These are phyloP conservation scores for Mamestra configurata DNA, from an alignment of 1,140 invertebrate species.

Conservation along the genomic window DNA sequence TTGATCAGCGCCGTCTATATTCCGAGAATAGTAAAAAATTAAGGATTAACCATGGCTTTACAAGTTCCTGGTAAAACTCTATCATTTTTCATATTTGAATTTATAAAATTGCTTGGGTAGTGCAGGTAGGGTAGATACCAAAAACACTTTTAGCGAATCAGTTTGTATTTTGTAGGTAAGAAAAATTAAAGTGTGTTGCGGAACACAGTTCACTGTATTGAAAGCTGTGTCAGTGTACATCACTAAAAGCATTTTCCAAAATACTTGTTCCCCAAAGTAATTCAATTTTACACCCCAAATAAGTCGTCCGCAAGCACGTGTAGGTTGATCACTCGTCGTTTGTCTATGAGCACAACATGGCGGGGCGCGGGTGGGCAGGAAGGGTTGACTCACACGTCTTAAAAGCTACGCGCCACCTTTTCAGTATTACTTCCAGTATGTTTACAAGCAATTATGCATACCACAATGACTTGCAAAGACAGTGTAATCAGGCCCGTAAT, in stretches of 20 bases:
- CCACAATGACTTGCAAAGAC: slow-evolving; percentile 69
- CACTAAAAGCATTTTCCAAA: slow-evolving; percentile 69
- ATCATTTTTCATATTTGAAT: neutral
- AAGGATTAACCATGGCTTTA: slow-evolving; percentile 50
- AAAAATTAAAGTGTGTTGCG: slow-evolving; percentile 17
- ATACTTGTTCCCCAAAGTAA: slow-evolving; percentile 68
- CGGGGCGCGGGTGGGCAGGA: slow-evolving; percentile 45
- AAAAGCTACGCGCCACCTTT: slow-evolving; percentile 61
- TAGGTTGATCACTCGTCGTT: slow-evolving; percentile 61
- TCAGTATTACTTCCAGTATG: slow-evolving; percentile 70
- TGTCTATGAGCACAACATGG: slow-evolving; percentile 48
- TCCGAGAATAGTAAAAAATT: slow-evolving; percentile 79
- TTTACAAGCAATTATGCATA: slow-evolving; percentile 71
- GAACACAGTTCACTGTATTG: slow-evolving; percentile 7
- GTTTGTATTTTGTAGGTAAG: too few species aligned
- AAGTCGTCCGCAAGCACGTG: slow-evolving; percentile 63
- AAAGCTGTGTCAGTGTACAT: slow-evolving; percentile 48
- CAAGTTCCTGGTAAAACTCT: neutral
- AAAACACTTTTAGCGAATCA: too few species aligned
- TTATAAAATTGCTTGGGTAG: too few species aligned
- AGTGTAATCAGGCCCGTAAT: slow-evolving; percentile 25
- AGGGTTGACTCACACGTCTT: slow-evolving; percentile 67
- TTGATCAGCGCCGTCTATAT: slow-evolving; percentile 79
- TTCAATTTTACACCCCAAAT: slow-evolving; percentile 77
- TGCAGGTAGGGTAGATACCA: too few species aligned